Evolutionary conservation across 1,140 invertebrate species (phyloP).

Genomic region (Armadillidium nasatum): DNA sequence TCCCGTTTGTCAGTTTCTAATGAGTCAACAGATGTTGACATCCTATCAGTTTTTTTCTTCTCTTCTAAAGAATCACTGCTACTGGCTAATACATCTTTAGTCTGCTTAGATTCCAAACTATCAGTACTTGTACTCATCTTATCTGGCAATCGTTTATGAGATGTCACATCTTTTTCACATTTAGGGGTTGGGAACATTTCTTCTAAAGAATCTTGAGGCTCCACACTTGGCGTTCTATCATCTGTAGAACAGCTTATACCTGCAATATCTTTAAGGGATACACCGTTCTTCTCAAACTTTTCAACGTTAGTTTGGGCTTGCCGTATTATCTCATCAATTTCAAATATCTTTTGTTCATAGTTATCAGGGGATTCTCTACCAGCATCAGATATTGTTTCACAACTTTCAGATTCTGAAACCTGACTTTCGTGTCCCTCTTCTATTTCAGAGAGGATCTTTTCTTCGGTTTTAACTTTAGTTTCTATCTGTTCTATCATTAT

Average conservation of each 20-base stretch:
- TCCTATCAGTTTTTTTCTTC: constrained; percentile 46
- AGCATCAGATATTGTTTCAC: constrained; percentile 59
- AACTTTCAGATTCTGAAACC: constrained; percentile 62
- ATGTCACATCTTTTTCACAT: not conserved
- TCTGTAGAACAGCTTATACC: constrained; percentile 46
- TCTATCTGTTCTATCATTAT: constrained; percentile 75
- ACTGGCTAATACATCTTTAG: constrained; percentile 44
- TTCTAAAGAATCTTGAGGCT: constrained; percentile 41
- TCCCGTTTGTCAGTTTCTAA: constrained; percentile 45
- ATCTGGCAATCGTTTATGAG: not conserved
- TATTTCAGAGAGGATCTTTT: constrained; percentile 68
- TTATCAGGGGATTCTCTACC: constrained; percentile 56
- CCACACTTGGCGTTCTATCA: constrained; percentile 41
- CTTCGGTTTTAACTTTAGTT: constrained; percentile 73
- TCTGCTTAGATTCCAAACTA: constrained; percentile 56
- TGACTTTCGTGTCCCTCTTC: constrained; percentile 63
- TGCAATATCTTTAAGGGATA: constrained; percentile 48
- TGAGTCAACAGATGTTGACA: constrained; percentile 47
- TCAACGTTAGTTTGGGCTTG: constrained; percentile 67
- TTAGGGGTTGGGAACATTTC: constrained; percentile 20
- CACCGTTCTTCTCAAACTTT: constrained; percentile 52
- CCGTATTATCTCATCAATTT: constrained; percentile 68
- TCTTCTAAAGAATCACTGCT: constrained; percentile 55
- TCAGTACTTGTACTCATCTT: constrained; percentile 59
- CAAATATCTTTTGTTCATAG: constrained; percentile 65